Evolutionary conservation across 2,797 vertebrate genomes (phyloP), one percentile per base, ranked within the genome.

Genomic region (Neopelma chrysocephalum): DNA sequence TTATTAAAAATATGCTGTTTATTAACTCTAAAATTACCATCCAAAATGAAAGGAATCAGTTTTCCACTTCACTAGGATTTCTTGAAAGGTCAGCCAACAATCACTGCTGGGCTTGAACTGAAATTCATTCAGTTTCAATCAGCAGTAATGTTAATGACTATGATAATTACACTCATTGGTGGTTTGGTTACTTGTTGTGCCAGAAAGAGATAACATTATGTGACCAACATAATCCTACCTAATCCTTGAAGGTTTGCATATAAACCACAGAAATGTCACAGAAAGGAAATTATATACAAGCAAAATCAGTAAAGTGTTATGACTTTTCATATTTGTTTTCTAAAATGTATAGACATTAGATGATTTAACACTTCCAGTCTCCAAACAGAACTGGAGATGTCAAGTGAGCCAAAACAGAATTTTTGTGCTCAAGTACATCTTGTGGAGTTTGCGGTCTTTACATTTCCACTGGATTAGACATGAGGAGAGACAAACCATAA

Each of bases 91-190:
- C 96, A 96, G 91, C 50, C 75, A 83, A 80, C 82, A 93, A 85
- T 45, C 85, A 89, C 86, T 92, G 70, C 50, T 89, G 88, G 71
- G 83, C 40, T 89, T 8, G 0, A 43, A 40, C 14, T 93, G 91
- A 94, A 97, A 96, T 96, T 95, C 65, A 89, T 97, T 95, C n/a
- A 94, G 72, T 84, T 96, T 66, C 84, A 95, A 90, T 15, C 69
- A 94, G 89, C 70, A 95, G 81, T 79, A 80, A 64, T 87, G 64
- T 62, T 96, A 96, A 96, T 75, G n/a, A 80, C 53, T 89, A 86
- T 7, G 23, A 61, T 93, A 96, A 97, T n/a, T 91, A 89, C 18
- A 45, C 66, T 87, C 84, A 76, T 36, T 84, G 93, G 75, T 83
- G 64, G 77, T 75, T 90, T 68, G 88, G 80, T 81, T 83, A 77